Evolutionary conservation across 2,797 vertebrate genomes (phyloP).

Genomic region (Gadopsis marmoratus): DNA sequence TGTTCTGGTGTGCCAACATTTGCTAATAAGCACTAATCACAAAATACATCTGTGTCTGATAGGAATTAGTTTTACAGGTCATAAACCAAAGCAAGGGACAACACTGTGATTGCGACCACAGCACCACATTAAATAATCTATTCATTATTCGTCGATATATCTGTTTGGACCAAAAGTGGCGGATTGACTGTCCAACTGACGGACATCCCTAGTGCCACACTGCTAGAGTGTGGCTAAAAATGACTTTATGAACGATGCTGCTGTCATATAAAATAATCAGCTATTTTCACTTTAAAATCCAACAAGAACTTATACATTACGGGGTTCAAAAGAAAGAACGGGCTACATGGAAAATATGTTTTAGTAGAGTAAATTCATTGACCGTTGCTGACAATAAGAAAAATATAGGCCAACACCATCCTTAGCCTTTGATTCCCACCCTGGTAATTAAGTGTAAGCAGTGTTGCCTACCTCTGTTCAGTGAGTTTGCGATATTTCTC

Average conservation of each 20-base stretch:
- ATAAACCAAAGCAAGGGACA: not conserved
- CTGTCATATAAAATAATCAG: too few relatives aligned
- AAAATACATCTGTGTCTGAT: not conserved
- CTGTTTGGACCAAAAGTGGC: too few relatives aligned
- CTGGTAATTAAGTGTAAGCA: not conserved
- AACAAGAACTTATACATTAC: too few relatives aligned
- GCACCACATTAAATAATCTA: too few relatives aligned
- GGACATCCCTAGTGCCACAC: not conserved
- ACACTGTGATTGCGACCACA: not conserved
- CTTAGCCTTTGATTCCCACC: not conserved
- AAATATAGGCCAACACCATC: not conserved
- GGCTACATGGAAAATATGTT: not conserved
- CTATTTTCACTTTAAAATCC: too few relatives aligned
- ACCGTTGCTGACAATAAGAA: not conserved
- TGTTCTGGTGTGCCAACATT: not conserved
- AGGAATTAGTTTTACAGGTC: not conserved
- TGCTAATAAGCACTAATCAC: not conserved
- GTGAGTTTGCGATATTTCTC: constrained; percentile 95
- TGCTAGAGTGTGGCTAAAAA: not conserved
- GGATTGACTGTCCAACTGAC: too few relatives aligned
- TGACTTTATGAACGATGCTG: too few relatives aligned
- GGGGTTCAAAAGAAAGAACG: too few relatives aligned
- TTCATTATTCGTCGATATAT: too few relatives aligned
- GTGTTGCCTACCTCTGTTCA: constrained; percentile 89
- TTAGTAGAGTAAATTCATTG: not conserved